Base-by-base conservation (phyloP, 2,888 invertebrate genomes). In the Hetaerina titia region DNA sequence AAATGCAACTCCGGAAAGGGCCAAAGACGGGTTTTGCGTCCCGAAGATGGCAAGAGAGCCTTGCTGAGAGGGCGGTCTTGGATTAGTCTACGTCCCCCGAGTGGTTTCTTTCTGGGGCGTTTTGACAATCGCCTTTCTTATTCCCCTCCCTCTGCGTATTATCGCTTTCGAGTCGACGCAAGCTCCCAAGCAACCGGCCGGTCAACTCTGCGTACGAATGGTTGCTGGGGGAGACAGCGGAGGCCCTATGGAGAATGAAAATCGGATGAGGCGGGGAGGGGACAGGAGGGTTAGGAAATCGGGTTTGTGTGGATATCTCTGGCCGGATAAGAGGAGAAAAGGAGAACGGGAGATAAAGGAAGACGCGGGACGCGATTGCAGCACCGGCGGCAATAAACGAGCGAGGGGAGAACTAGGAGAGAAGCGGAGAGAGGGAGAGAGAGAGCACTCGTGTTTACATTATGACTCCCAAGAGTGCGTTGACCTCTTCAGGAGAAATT, bases 401-500 rank as follows among this genome's bases (percentile, higher is more conserved):
- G 60, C 60, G 60, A 45, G 45, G 45, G 45, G 45, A 1, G 45
- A 45, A 45, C 45, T 2, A 45, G 45, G 45, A 45, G 45, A 45
- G 45, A 45, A 45, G 45, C 45, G 45, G 45, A 4, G 45, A 2
- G 60, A 60, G 60, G 60, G 60, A 15, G 60, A 4, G 74, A 69
- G 69, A 19, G 69, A 81, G 81, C 31, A 31, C 81, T 25, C 81
- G 81, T 81, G 81, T 81, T 81, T 81, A 81, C 81, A 31, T 81
- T 81, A 81, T 81, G 81, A 81, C 81, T 31, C 31, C 31, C 31
- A n/a, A 15, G 81, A 81, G 81, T 81, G 11, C 81, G 81, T 81
- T 31, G 81, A 81, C 81, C 81, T 31, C 25, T 31, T 19, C 9
- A 8, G 81, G 31, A 31, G 81, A 81, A 81, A 81, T 31, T 81